phyloP scores from a whole-genome alignment of 2,888 invertebrate genomes.

The Folsomia manolachei region DNA sequence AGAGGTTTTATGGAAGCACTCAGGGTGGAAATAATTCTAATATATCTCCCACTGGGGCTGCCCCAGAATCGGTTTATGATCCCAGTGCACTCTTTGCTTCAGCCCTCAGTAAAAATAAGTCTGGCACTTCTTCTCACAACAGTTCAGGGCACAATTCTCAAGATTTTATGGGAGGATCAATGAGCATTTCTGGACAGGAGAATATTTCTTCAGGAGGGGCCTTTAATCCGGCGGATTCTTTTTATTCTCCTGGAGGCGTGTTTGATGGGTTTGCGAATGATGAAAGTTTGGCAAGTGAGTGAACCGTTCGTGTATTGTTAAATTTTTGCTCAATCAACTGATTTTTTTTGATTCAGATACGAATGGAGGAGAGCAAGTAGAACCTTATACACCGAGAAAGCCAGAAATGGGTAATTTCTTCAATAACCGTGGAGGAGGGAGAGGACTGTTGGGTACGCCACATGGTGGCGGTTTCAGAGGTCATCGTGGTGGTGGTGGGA shows the following conservation, averaged over 20 bases:
- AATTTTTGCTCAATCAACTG: not conserved
- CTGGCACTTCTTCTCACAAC: no score
- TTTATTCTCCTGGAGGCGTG: not conserved
- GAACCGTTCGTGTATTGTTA: not conserved
- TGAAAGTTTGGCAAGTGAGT: not conserved
- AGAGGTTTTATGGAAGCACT: not conserved
- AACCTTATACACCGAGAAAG: conserved; percentile 22
- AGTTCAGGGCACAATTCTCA: conserved; percentile 22
- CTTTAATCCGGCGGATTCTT: not conserved
- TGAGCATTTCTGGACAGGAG: conserved; percentile 1
- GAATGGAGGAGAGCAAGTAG: conserved; percentile 25
- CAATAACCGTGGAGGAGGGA: conserved; percentile 6
- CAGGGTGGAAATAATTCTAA: not conserved
- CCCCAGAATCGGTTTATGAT: conserved; percentile 5
- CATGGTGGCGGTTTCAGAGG: conserved; percentile 13
- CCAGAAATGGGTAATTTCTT: conserved; percentile 23
- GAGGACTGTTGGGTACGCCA: not conserved
- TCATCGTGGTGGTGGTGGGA: conserved; percentile 17
- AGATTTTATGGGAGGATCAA: no score
- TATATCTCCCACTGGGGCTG: conserved; percentile 22
- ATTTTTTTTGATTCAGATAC: conserved; percentile 14
- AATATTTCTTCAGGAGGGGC: not conserved
- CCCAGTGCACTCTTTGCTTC: conserved; percentile 33
- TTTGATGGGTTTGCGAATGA: not conserved
- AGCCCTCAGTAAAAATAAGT: conserved; percentile 25